Base-by-base conservation (phyloP, 2,797 vertebrate genomes). In the Ciconia nigra region DNA sequence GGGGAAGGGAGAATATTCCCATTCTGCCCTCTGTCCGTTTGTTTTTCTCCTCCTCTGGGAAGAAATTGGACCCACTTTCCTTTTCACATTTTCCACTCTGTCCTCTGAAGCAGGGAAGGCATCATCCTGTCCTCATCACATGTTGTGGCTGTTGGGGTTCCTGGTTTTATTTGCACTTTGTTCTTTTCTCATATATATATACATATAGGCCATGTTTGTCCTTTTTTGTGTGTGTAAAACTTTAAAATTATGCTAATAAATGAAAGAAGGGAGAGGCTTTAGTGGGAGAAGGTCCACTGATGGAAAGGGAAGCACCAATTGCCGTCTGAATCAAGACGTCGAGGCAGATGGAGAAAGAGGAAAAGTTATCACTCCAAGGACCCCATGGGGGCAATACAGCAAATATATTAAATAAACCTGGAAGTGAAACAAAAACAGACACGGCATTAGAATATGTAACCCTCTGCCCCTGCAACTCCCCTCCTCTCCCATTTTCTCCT, bases 321-420 rank as follows among this genome's bases (percentile, higher is more conserved):
- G 98, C 97, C 70, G 95, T 98, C 98, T 97, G 98, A 97, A 97
- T 97, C 97, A 97, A 97, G 97, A 98, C 97, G 73, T 93, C 92
- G 97, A 98, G 97, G 98, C 98, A 97, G 98, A 98, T 76, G 91
- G 97, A 98, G 96, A 97, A 97, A 97, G 95, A 98, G 93, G 95
- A 98, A 97, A 96, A 98, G 97, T 98, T 96, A 95, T 98, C 98
- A 97, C 96, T 98, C 97, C 97, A 95, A 97, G 96, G 96, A 98
- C 98, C 98, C 98, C 98, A 98, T 98, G 96, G 98, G 98, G 98
- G 98, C 97, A 90, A 98, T 98, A 98, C 97, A 98, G 97, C 96
- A 98, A 98, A 98, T 97, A 98, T 88, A 97, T 98, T 98, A 98
- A 98, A 98, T 98, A 98, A 98, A 98, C 98, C 98, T 98, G 96